Evolutionary conservation across 1,140 invertebrate species (phyloP), one percentile per base, ranked within the genome.

Genomic region (Panagrolaimus sp.): DNA sequence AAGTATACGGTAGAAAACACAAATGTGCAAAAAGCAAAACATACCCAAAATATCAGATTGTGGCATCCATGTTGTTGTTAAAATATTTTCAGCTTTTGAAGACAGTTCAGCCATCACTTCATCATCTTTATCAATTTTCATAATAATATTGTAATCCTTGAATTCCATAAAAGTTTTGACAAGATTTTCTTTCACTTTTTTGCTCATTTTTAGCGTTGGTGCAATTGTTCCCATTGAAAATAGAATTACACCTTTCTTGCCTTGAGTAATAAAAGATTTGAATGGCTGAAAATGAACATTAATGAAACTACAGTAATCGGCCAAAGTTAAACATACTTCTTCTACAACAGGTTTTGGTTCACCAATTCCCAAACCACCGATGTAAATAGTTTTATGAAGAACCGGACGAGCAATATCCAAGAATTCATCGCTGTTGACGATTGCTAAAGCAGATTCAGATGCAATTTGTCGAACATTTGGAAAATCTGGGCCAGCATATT

Each of bases 181-280:
- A 26, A 75, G 14, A 24, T 76, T 72, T 21, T 12, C 15, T 43
- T 46, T 52, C 15, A 76, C 52, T 14, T 71, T 26, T 24, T 28
- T n/a, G 12, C 64, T 46, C 26, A 75, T n/a, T 10, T 45, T 43
- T 14, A n/a, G 14, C 10, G 73, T 71, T 32, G 46, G 65, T 10
- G 73, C 68, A n/a, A 75, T 73, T 12, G 74, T 52, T 17, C 73
- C 73, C 45, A 75, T 14, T 12, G 69, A 76, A 55, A 75, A 69
- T 2, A 75, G 46, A 15, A 75, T 24, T 14, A 77, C 63, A 38
- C 74, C 73, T 1, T 67, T 38, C 24, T 66, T 43, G 8, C 68
- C 75, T 46, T 72, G 52, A 14, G 17, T 46, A 62, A 75, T 58
- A 38, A 63, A 43, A 7, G 26, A 43, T 43, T 72, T 26, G 12